Conservation (phyloP, 2,888 invertebrate genomes). For the Lysandra coridon region DNA sequence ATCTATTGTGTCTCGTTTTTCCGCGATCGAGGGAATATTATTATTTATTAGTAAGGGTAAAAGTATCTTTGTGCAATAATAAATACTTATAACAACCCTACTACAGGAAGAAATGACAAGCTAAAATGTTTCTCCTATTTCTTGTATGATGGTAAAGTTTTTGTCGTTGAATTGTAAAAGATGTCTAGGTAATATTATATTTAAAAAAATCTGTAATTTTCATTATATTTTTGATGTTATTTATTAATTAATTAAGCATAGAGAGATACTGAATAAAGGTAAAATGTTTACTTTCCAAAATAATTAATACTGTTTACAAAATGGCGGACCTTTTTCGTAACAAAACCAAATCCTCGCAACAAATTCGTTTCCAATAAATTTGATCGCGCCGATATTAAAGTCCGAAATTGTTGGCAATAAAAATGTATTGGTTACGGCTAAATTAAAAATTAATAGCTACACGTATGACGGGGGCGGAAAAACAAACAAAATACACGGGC, state of each 20-base stretch:
- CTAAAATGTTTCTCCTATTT: background rate
- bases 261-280: background rate
- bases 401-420: constrained; percentile 34
- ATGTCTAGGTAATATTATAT: too few relatives aligned
- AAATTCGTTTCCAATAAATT: constrained; percentile 22
- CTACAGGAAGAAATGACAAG: background rate
- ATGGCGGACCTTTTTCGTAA: background rate
- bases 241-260: too few relatives aligned
- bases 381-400: constrained; percentile 12
- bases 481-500: background rate
- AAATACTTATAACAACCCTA: background rate
- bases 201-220: too few relatives aligned
- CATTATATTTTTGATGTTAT: too few relatives aligned
- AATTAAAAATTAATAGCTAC: constrained; percentile 58
- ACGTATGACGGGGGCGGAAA: constrained; percentile 14
- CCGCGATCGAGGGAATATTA: too few relatives aligned
- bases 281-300: background rate
- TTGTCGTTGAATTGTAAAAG: background rate
- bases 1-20: too few relatives aligned
- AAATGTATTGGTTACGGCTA: constrained; percentile 52
- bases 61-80: too few relatives aligned
- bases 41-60: too few relatives aligned
- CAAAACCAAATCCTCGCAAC: constrained; percentile 16
- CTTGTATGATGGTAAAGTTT: background rate
- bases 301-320: background rate